Evolutionary conservation across 2,113 vertebrate species (phyloP).

Genomic region (Chinchilla lanigera): DNA sequence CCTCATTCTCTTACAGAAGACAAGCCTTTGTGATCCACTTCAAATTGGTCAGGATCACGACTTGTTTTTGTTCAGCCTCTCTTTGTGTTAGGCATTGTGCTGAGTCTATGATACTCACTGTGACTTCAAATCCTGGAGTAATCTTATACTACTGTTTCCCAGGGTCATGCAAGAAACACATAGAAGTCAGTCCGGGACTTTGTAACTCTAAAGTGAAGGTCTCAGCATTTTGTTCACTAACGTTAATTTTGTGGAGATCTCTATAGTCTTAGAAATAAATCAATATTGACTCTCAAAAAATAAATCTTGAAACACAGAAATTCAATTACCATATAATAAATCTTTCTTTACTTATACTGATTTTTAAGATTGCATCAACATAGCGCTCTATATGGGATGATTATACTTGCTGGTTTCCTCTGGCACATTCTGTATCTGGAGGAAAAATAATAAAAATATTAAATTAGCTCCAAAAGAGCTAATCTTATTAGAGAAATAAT

Average conservation of each 20-base stretch:
- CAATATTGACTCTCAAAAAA: conserved; percentile 13
- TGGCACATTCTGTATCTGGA: conserved; percentile 9
- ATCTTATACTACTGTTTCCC: no score
- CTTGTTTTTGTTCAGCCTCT: neutral
- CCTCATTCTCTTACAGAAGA: conserved; percentile 10
- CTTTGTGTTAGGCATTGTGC: neutral
- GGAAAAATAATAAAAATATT: neutral
- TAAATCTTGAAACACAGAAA: neutral
- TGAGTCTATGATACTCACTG: neutral
- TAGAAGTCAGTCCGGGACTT: neutral
- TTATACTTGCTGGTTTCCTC: neutral
- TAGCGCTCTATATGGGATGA: neutral
- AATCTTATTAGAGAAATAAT: conserved; percentile 1
- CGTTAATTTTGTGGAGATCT: neutral
- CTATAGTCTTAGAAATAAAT: neutral
- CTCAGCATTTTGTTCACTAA: neutral
- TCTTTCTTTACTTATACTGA: neutral
- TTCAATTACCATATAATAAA: neutral
- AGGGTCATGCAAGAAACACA: neutral
- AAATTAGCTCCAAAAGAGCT: neutral
- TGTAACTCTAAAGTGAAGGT: neutral
- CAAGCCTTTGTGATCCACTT: neutral
- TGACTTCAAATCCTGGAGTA: neutral
- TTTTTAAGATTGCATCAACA: neutral
- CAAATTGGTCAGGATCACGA: neutral